Base-by-base conservation (phyloP, 2,888 invertebrate genomes). In the Coenonympha glycerion region DNA sequence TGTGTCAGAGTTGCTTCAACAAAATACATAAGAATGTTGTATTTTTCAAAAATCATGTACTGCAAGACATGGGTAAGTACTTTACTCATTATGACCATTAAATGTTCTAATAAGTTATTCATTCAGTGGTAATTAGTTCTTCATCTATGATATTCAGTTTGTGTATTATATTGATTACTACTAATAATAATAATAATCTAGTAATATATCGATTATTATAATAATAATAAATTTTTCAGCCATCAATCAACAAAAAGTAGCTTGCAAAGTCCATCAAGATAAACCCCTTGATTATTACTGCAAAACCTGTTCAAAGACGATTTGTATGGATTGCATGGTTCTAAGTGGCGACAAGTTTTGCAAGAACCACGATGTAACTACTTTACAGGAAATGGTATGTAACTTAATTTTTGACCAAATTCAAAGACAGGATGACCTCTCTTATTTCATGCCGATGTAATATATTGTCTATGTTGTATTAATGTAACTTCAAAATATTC, bases 321-420 rank as follows among this genome's bases (percentile, higher is more conserved):
- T 82, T 39, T 88, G 87, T 56, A 76, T 86, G 73, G 79, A 85
- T 49, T 88, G 87, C 56, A 64, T 85, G 60, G 74, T 86, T 68
- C 73, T 85, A 19, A 81, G 82, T 15, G 79, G 79, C 16, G 79
- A 79, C 1, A 82, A 80, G 39, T 81, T 77, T 1, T 88, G 87
- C 63, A 84, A 84, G 55, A 76, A 73, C 44, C 87, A 88, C 59
- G 63, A 79, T 60, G 71, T 82, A 19, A 72, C 70, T 3, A 64
- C 83, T n/a, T 69, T 76, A 55, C 66, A 76, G 47, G 79, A 83
- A 68, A 65, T 80, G 63, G 87, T 88, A 66, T 73, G 76, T 65
- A 55, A 11, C 11, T 11, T 44, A 44, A 9, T 19, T 22, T 30
- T 11, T 16, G 5, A 15, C 15, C 5, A 24, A 42, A 30, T 5